These are phyloP conservation scores for Cerceris ruficornis DNA, from an alignment of 2,888 invertebrate genomes.

Conservation along the genomic window DNA sequence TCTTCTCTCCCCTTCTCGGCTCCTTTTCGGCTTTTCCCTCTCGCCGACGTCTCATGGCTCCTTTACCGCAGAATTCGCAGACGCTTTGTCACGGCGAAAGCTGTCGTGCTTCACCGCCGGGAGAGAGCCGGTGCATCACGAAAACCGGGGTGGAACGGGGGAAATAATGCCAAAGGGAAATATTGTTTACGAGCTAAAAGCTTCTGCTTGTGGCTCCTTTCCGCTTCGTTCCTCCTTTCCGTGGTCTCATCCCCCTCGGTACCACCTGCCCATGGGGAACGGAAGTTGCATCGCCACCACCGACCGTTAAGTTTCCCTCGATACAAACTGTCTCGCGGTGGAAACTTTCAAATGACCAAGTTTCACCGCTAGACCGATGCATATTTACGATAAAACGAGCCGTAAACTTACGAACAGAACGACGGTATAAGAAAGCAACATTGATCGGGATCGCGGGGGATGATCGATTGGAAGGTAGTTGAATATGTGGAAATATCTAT, in stretches of 20 bases:
- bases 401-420: slow-evolving; percentile 31
- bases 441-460: slow-evolving; percentile 15
- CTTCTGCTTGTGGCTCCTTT: slow-evolving; percentile 7
- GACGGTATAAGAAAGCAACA: slow-evolving; percentile 26
- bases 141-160: slow-evolving; percentile 3
- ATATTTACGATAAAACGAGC: slow-evolving; percentile 36
- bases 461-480: slow-evolving; percentile 16
- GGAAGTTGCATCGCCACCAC: slow-evolving; percentile 17
- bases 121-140: background rate
- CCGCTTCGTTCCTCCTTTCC: background rate
- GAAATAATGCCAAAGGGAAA: slow-evolving; percentile 46
- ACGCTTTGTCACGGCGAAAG: slow-evolving; percentile 17
- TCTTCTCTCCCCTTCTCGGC: background rate
- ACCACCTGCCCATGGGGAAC: slow-evolving; percentile 4
- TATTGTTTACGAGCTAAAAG: slow-evolving; percentile 43
- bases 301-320: slow-evolving; percentile 8
- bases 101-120: slow-evolving; percentile 7
- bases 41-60: background rate
- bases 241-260: background rate
- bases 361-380: slow-evolving; percentile 34
- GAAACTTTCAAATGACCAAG: slow-evolving; percentile 51
- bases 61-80: slow-evolving; percentile 6
- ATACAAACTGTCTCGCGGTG: slow-evolving; percentile 9
- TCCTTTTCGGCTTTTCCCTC: background rate
- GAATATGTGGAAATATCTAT: slow-evolving; percentile 9